Percentiles rank a stretch among this genome's conserved stretches.
Evolutionary conservation across 2,888 invertebrate species (phyloP).

Genomic region (Dascillus cervinus): DNA sequence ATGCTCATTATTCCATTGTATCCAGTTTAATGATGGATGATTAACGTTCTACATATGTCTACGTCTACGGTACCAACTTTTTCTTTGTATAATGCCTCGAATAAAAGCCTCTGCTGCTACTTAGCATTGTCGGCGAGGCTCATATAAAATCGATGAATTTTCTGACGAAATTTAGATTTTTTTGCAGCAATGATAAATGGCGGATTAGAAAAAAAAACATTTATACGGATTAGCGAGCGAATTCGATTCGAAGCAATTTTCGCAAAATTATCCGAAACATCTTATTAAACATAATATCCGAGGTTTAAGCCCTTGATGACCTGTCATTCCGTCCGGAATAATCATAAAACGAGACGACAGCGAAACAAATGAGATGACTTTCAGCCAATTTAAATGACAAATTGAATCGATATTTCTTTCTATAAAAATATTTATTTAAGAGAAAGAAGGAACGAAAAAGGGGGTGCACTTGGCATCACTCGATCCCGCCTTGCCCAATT

Average conservation of each 20-base stretch:
- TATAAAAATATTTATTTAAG: slow-evolving; percentile 45
- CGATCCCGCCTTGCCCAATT: slow-evolving; percentile 23
- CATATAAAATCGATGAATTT: too few species aligned
- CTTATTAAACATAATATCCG: slow-evolving; percentile 35
- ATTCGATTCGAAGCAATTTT: slow-evolving; percentile 12
- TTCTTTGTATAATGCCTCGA: too few species aligned
- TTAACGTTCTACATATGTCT: slow-evolving; percentile 3
- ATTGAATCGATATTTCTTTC: slow-evolving; percentile 45
- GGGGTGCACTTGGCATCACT: slow-evolving; percentile 8
- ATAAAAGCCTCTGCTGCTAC: too few species aligned
- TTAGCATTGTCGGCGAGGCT: too few species aligned
- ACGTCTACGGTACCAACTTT: too few species aligned
- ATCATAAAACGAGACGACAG: slow-evolving; percentile 43
- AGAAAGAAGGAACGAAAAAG: slow-evolving; percentile 11
- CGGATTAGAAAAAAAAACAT: slow-evolving; percentile 9
- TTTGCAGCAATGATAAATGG: too few species aligned
- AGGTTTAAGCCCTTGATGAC: slow-evolving; percentile 37
- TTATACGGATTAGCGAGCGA: too few species aligned
- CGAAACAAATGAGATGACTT: slow-evolving; percentile 43
- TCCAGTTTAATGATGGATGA: slow-evolving; percentile 12
- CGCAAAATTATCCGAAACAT: slow-evolving; percentile 33
- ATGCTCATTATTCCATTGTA: slow-evolving; percentile 14
- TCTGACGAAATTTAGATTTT: slow-evolving; percentile 1
- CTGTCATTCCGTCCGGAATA: slow-evolving; percentile 36
- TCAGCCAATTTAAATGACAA: slow-evolving; percentile 44